Evolutionary conservation across 1,140 invertebrate species (phyloP), one percentile per base, ranked within the genome.

Genomic region (Cherax quadricarinatus): DNA sequence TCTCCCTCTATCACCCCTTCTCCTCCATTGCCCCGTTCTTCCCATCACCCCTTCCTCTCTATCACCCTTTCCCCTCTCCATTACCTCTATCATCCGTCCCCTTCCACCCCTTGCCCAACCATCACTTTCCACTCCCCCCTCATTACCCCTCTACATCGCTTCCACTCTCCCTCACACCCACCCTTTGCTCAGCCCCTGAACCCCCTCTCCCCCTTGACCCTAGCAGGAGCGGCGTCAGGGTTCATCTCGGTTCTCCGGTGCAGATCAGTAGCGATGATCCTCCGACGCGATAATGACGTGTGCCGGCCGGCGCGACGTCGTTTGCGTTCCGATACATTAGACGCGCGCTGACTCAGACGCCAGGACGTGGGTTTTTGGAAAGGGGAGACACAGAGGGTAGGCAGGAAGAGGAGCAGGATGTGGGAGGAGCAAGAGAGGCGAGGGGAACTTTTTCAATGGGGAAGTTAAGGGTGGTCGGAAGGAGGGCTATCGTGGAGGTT

Each of bases 211-310:
- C 62, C 21, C 62, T 21, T 18, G 14, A 21, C 21, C 62, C 62
- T 14, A 2, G 16, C 62, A 21, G 53, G 53, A 57, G 53, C 9
- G 53, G 53, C 9, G 53, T 18, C 21, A 66, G 70, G 70, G 24
- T n/a, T 75, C 70, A 75, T 75, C n/a, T 75, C 24, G 7, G 30
- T 51, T 83, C 49, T 83, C 51, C 51, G 81, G 41, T n/a, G 9
- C 81, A 83, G 81, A 60, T 83, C 81, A 60, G 81, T 12, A 57
- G 51, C 14, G 81, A 83, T 83, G 48, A 51, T 83, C 81, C 51
- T 60, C 81, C 57, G 81, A 83, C 16, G 51, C 81, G 81, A 83
- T 83, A 83, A 83, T 83, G 81, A 83, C 81, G 81, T 83, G 81
- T 83, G 57, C 81, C 81, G 81, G 81, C 51, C 81, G 81, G 81